These are phyloP conservation scores for Phymastichus coffea DNA, from an alignment of 1,140 invertebrate genomes.

Conservation along the genomic window DNA sequence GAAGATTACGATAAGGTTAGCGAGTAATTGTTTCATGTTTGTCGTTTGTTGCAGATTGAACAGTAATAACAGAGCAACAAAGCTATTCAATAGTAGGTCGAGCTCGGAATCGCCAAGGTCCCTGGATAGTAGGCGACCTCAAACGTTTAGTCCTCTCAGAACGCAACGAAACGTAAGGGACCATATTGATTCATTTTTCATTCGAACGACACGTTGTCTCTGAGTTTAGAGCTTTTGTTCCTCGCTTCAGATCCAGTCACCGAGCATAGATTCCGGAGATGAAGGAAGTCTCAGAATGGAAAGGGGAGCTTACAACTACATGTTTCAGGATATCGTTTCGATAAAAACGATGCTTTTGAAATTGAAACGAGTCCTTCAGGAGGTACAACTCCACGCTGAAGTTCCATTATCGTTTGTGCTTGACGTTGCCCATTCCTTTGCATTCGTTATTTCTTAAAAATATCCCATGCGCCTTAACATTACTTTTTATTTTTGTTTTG, in stretches of 20 bases:
- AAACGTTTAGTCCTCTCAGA: constrained; percentile 53
- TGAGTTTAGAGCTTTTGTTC: too few species aligned
- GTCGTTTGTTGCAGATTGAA: too few species aligned
- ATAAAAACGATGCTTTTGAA: constrained; percentile 78
- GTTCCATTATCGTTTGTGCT: too few species aligned
- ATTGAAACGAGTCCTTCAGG: constrained; percentile 75
- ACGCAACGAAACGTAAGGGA: constrained; percentile 50
- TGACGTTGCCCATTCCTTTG: neutral
- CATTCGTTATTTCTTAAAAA: constrained; percentile 9
- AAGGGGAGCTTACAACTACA: constrained; percentile 65
- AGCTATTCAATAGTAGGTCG: constrained; percentile 46
- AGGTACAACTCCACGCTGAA: too few species aligned
- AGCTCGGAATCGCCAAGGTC: constrained; percentile 53
- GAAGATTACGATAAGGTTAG: too few species aligned
- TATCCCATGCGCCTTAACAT: constrained; percentile 17
- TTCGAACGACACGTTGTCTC: neutral
- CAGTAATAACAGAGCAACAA: constrained; percentile 7
- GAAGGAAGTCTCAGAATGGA: constrained; percentile 60
- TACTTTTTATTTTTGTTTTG: constrained; percentile 13
- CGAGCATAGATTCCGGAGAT: constrained; percentile 59
- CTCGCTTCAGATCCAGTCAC: constrained; percentile 48
- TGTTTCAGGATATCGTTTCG: constrained; percentile 75
- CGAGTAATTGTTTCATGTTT: too few species aligned
- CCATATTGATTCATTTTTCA: neutral
- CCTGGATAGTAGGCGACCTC: constrained; percentile 41